phyloP scores from a whole-genome alignment of 2,888 invertebrate genomes.

The Andrena camellia region DNA sequence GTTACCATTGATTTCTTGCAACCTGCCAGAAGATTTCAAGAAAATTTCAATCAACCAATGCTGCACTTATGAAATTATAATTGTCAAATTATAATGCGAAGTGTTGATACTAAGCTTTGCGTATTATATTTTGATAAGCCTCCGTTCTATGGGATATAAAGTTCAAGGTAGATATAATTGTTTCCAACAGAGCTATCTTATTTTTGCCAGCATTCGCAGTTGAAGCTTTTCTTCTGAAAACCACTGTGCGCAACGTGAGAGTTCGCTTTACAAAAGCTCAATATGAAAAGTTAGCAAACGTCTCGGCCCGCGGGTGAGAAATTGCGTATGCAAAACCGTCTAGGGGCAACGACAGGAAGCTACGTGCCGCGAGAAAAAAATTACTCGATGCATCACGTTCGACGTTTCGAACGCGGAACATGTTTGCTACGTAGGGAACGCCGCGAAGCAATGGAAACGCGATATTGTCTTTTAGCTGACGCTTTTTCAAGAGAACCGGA shows the following conservation, averaged over 20 bases:
- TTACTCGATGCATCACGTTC: background rate
- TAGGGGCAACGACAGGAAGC: background rate
- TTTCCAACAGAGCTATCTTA: too few relatives aligned
- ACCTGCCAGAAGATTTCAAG: background rate
- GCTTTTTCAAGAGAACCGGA: constrained; percentile 50
- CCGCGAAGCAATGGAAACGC: constrained; percentile 6
- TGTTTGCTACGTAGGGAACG: background rate
- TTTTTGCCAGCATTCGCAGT: too few relatives aligned
- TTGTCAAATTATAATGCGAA: too few relatives aligned
- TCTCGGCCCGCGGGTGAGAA: background rate
- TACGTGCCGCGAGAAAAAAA: background rate
- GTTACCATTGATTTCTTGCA: background rate
- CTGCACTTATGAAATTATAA: too few relatives aligned
- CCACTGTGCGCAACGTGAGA: too few relatives aligned
- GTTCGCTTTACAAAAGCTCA: too few relatives aligned
- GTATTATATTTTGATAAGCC: too few relatives aligned
- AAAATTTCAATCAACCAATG: background rate
- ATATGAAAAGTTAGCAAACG: background rate
- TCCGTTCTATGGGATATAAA: too few relatives aligned
- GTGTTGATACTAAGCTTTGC: too few relatives aligned
- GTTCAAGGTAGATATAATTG: too few relatives aligned
- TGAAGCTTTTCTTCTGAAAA: too few relatives aligned
- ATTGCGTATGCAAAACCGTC: constrained; percentile 1
- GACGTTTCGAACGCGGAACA: constrained; percentile 15
- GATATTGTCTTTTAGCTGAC: constrained; percentile 48